phyloP scores from a whole-genome alignment of 2,113 vertebrate species.

The Octodon degus region DNA sequence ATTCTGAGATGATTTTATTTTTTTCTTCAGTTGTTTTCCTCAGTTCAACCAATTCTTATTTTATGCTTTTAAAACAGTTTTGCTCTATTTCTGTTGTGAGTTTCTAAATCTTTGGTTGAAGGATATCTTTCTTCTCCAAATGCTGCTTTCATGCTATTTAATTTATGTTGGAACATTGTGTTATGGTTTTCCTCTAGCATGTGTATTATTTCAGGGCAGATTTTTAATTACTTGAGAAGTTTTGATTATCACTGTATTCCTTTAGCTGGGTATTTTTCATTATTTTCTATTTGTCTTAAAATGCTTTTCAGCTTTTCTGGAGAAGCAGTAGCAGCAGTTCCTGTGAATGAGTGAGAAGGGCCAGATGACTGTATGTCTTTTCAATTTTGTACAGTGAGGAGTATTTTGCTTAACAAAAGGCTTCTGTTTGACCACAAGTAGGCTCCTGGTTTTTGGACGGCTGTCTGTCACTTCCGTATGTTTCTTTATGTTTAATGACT shows the following conservation, averaged over 20 bases:
- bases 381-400: not conserved
- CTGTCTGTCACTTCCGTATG: not conserved
- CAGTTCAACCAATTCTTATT: not conserved
- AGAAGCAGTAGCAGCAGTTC: not conserved
- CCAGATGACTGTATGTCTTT: not conserved
- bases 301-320: not conserved
- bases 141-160: constrained; percentile 8
- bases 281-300: constrained; percentile 18
- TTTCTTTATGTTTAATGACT: not conserved
- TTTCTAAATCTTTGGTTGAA: not conserved
- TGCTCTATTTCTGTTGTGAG: not conserved
- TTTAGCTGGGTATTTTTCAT: not conserved
- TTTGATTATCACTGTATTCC: constrained; percentile 52
- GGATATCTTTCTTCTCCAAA: not conserved
- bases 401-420: not conserved
- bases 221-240: not conserved
- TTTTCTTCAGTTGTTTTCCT: not conserved
- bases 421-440: not conserved
- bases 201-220: not conserved
- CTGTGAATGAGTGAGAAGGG: not conserved
- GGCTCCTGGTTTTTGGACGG: not conserved
- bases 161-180: not conserved
- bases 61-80: not conserved
- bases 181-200: not conserved
- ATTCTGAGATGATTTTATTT: constrained; percentile 16